Conservation (phyloP, 2,888 invertebrate species). For the Hirtodrosophila trivittata region DNA sequence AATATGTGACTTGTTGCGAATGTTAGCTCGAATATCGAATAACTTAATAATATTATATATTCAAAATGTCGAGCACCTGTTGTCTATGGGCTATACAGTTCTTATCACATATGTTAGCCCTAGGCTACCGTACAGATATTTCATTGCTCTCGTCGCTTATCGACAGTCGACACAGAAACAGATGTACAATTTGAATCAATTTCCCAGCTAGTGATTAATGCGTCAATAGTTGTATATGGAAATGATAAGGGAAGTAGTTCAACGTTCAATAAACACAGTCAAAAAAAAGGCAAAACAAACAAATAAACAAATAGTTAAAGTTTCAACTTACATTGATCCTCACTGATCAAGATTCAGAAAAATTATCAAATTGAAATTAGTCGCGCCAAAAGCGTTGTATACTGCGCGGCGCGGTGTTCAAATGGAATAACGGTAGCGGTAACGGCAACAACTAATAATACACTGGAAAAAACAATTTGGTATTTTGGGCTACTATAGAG, state of each 20-base stretch:
- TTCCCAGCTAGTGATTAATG: constrained; percentile 58
- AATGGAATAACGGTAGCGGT: not conserved
- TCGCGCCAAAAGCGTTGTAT: constrained; percentile 53
- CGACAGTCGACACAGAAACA: constrained; percentile 32
- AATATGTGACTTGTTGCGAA: too few relatives aligned
- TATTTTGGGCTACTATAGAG: constrained; percentile 14
- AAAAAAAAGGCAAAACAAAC: constrained; percentile 4
- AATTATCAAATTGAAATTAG: constrained; percentile 35
- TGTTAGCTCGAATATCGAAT: constrained; percentile 4
- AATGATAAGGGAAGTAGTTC: constrained; percentile 27
- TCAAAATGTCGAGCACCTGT: constrained; percentile 37
- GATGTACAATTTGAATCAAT: constrained; percentile 60
- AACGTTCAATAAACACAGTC: constrained; percentile 1
- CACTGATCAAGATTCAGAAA: constrained; percentile 16
- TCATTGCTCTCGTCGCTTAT: constrained; percentile 43
- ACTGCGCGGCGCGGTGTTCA: constrained; percentile 17
- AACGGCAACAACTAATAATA: constrained; percentile 9
- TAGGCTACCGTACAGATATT: constrained; percentile 25
- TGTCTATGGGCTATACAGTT: constrained; percentile 18
- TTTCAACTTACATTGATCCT: constrained; percentile 47
- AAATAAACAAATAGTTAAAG: constrained; percentile 3
- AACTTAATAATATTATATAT: constrained; percentile 2
- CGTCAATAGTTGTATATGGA: constrained; percentile 39
- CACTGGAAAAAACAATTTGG: constrained; percentile 50
- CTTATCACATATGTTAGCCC: constrained; percentile 22